These are phyloP conservation scores for Apamea anceps DNA, from an alignment of 2,888 invertebrate genomes.

Conservation along the genomic window DNA sequence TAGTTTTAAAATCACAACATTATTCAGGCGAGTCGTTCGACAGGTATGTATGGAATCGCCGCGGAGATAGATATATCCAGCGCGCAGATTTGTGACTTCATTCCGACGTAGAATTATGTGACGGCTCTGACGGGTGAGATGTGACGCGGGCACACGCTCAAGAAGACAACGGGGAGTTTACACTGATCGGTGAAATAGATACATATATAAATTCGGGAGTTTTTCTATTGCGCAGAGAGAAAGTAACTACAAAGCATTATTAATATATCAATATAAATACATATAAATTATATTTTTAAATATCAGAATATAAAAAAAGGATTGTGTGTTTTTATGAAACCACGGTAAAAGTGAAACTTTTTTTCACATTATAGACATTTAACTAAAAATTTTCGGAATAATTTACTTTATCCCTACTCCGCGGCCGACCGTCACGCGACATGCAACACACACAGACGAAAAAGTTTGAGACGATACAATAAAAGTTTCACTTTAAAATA, in stretches of 20 bases:
- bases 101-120: constrained; percentile 83
- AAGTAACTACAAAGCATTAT: background rate
- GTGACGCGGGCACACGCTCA: constrained; percentile 80
- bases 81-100: constrained; percentile 85
- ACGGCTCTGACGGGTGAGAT: constrained; percentile 77
- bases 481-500: no score
- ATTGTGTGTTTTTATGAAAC: no score
- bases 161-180: constrained; percentile 63
- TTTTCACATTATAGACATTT: no score
- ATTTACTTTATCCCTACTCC: no score
- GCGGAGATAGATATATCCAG: constrained; percentile 73
- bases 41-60: constrained; percentile 72
- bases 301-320: no score
- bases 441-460: no score
- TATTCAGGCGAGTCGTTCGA: constrained; percentile 60
- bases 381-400: no score
- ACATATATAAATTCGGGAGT: background rate
- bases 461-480: no score
- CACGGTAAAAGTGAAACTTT: no score
- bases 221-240: background rate
- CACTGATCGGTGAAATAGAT: constrained; percentile 44
- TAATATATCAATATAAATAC: no score
- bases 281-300: no score
- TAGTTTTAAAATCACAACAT: constrained; percentile 69
- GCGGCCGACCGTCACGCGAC: no score